Evolutionary conservation across 2,113 vertebrate species (phyloP).

Genomic region (Pseudolaguvia tuberculata): DNA sequence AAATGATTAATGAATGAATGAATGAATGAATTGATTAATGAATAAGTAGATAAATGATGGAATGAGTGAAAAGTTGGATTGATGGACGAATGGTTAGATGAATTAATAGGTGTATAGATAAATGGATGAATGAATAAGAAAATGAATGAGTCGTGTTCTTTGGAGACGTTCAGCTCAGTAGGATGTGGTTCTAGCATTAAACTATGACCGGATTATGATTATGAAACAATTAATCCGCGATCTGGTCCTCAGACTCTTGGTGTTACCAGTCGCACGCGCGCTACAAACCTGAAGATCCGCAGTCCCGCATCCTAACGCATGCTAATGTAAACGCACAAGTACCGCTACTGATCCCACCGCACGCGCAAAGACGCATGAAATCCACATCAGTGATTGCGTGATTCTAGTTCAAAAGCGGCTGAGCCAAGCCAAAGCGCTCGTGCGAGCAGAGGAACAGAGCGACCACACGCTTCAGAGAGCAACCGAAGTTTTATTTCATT

Average conservation of each 20-base stretch:
- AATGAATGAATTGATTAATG: too few species aligned
- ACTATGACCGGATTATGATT: background rate
- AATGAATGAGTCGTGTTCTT: too few species aligned
- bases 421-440: conserved; percentile 13
- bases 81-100: too few species aligned
- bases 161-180: too few species aligned
- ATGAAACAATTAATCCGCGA: background rate
- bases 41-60: too few species aligned
- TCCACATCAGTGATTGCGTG: conserved; percentile 22
- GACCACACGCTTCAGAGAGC: conserved; percentile 64
- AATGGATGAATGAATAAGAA: too few species aligned
- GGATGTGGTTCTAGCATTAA: background rate
- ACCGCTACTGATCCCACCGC: background rate
- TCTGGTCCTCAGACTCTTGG: background rate
- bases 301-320: conserved; percentile 25
- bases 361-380: conserved; percentile 16
- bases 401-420: conserved; percentile 24
- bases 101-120: too few species aligned
- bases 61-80: too few species aligned
- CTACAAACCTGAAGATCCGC: background rate
- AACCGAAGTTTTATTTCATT: conserved; percentile 73
- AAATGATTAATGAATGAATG: too few species aligned
- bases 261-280: background rate
- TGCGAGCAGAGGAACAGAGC: conserved; percentile 43
- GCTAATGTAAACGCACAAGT: conserved; percentile 25